Evolutionary conservation across 2,113 vertebrate species (phyloP).

Genomic region (Pithys albifrons): DNA sequence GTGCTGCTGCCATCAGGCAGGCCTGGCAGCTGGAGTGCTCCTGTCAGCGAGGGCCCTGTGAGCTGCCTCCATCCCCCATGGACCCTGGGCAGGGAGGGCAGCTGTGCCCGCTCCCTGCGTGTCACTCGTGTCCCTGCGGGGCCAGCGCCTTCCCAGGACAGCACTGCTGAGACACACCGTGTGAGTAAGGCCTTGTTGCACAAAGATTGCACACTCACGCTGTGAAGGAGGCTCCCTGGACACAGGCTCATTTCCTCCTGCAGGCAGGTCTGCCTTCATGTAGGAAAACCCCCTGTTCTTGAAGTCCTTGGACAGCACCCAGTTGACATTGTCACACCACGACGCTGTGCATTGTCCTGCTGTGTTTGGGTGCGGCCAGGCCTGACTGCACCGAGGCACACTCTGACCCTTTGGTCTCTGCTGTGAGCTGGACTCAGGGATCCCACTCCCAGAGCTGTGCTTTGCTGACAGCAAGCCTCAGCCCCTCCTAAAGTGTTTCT

Average conservation of each 20-base stretch:
- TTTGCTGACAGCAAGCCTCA: background rate
- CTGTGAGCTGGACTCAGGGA: background rate
- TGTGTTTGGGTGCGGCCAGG: background rate
- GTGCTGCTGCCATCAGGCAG: background rate
- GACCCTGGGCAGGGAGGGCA: background rate
- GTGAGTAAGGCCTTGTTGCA: slow-evolving; percentile 19
- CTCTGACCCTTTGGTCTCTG: background rate
- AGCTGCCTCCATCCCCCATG: accelerated
- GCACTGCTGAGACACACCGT: background rate
- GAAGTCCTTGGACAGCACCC: background rate
- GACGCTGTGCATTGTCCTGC: background rate
- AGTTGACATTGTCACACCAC: background rate
- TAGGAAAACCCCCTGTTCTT: background rate
- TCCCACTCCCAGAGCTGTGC: background rate
- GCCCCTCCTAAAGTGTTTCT: background rate
- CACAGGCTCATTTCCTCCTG: background rate
- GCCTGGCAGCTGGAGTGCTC: background rate
- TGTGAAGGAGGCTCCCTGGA: background rate
- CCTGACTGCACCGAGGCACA: background rate
- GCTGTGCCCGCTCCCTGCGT: accelerated
- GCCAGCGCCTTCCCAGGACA: background rate
- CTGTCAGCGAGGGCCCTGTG: background rate
- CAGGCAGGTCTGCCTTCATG: background rate
- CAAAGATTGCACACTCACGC: background rate
- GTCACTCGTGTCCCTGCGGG: accelerated